These are phyloP conservation scores for Aleiodes testaceus DNA, from an alignment of 2,888 invertebrate species.

Conservation along the genomic window DNA sequence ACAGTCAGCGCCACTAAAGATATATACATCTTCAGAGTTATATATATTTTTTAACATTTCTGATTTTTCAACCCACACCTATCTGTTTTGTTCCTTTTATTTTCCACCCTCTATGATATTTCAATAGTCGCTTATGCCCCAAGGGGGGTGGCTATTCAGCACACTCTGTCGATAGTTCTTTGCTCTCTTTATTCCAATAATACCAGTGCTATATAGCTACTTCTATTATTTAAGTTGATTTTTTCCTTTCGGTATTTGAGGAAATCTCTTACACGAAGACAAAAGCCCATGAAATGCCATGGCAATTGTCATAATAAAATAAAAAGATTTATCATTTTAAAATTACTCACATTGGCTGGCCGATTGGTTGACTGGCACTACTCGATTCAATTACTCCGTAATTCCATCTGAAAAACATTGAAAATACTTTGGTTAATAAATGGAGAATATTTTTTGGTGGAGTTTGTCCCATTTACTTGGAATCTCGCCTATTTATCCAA, in stretches of 20 bases:
- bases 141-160: conserved; percentile 31
- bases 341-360: conserved; percentile 5
- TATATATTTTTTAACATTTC: conserved; percentile 30
- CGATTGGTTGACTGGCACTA: conserved; percentile 27
- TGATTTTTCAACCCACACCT: conserved; percentile 55
- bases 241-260: too few relatives aligned
- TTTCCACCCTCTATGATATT: conserved; percentile 51
- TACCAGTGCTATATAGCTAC: not conserved
- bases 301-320: too few relatives aligned
- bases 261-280: too few relatives aligned
- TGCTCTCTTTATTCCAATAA: not conserved
- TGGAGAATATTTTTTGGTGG: not conserved
- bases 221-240: not conserved
- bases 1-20: conserved; percentile 32
- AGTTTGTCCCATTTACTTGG: conserved; percentile 18
- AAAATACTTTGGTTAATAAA: too few relatives aligned
- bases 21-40: conserved; percentile 49
- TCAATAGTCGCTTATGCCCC: not conserved
- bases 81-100: conserved; percentile 55
- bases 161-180: conserved; percentile 10
- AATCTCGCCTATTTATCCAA: conserved; percentile 31
- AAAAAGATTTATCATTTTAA: too few relatives aligned
- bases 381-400: not conserved
- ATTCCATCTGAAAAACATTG: too few relatives aligned
- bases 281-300: not conserved